A percentile compares a stretch with the other conserved stretches of the same genome.
These are phyloP conservation scores for Frankliniella intonsa DNA, from an alignment of 2,888 invertebrate genomes.

Conservation along the genomic window DNA sequence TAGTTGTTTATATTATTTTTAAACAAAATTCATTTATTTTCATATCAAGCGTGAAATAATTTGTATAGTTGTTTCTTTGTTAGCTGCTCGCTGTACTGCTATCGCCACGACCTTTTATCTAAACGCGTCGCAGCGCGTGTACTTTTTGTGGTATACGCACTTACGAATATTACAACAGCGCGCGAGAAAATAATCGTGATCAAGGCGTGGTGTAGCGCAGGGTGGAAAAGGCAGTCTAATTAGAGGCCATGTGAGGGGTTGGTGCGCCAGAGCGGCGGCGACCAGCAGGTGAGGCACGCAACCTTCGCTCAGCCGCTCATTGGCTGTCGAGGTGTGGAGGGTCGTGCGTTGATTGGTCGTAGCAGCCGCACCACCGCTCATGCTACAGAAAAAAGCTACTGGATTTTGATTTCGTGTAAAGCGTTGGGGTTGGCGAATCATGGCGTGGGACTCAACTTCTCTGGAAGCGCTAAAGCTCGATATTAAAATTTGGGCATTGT, in stretches of 20 bases:
- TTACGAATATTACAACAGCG: neutral
- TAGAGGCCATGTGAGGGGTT: neutral
- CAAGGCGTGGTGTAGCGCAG: neutral
- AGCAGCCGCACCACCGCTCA: neutral
- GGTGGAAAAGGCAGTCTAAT: neutral
- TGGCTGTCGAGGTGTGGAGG: slow-evolving; percentile 17
- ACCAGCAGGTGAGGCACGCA: neutral
- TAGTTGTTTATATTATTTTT: no score
- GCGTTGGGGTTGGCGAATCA: no score
- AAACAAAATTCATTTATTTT: no score
- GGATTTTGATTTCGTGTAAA: no score
- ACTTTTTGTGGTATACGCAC: neutral
- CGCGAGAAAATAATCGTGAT: neutral
- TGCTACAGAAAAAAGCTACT: neutral
- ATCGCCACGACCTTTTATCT: no score
- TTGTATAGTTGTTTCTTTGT: no score
- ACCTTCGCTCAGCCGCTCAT: neutral
- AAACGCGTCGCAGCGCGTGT: no score
- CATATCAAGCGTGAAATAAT: no score
- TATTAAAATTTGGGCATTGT: no score
- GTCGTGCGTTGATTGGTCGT: neutral
- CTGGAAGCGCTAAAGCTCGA: no score
- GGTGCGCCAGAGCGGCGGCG: neutral
- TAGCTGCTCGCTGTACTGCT: no score
- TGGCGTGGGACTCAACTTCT: no score